phyloP scores from a whole-genome alignment of 2,888 invertebrate genomes.

The Sussaba pulchella region DNA sequence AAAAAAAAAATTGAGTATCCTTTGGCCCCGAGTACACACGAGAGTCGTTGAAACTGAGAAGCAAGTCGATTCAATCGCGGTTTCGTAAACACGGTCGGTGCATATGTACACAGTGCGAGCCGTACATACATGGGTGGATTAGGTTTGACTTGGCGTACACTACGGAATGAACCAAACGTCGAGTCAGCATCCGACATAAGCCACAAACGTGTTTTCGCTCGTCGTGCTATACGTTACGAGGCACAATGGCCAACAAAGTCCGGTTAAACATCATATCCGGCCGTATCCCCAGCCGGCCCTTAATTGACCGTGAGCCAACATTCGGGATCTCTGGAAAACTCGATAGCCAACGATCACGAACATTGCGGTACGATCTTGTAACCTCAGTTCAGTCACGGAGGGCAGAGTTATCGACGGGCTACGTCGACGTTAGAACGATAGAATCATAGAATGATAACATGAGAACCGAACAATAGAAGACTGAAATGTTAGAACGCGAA shows the following conservation, averaged over 20 bases:
- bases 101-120: conserved; percentile 22
- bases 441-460: no score
- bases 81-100: conserved; percentile 48
- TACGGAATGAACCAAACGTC: conserved; percentile 36
- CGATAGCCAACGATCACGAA: conserved; percentile 38
- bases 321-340: conserved; percentile 58
- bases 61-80: conserved; percentile 48
- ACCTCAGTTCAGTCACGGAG: no score
- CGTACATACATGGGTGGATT: conserved; percentile 9
- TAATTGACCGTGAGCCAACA: conserved; percentile 74
- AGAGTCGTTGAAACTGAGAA: not conserved
- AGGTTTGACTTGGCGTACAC: conserved; percentile 48
- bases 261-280: conserved; percentile 47
- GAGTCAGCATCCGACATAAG: conserved; percentile 47
- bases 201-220: conserved; percentile 27
- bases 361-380: conserved; percentile 7
- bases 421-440: no score
- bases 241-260: conserved; percentile 51
- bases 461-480: no score
- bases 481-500: no score
- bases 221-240: conserved; percentile 1
- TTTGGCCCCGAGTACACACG: not conserved
- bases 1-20: not conserved
- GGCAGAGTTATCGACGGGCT: conserved; percentile 7
- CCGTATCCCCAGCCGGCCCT: conserved; percentile 58